phyloP scores from a whole-genome alignment of 2,888 invertebrate species.

The Onchidella celtica region DNA sequence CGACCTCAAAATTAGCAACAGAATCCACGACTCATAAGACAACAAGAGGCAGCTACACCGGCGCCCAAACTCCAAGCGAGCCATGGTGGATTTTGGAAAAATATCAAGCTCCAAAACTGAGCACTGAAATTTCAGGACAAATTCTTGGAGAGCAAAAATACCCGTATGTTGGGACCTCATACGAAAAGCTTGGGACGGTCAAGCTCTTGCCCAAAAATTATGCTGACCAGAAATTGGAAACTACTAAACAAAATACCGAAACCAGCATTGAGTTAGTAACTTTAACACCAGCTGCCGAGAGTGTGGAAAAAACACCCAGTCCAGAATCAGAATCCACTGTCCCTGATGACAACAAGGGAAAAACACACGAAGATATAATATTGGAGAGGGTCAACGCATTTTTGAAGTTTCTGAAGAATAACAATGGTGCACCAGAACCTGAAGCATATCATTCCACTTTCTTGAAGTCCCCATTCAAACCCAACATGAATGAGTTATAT shows the following conservation, averaged over 20 bases:
- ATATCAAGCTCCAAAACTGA: neutral
- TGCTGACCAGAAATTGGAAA: neutral
- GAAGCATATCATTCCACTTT: constrained; percentile 17
- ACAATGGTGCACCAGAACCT: neutral
- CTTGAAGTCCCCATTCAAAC: neutral
- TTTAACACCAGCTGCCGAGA: neutral
- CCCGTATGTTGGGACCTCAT: neutral
- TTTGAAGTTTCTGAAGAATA: neutral
- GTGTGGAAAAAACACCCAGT: too few species aligned
- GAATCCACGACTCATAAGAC: too few species aligned
- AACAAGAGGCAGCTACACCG: too few species aligned
- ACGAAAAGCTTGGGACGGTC: neutral
- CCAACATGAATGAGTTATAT: too few species aligned
- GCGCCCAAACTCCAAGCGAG: too few species aligned
- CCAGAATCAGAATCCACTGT: neutral
- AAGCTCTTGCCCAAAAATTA: neutral
- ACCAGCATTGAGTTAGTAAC: neutral
- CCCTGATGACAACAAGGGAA: neutral
- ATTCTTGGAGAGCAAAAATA: neutral
- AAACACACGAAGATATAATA: neutral
- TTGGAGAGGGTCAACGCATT: neutral
- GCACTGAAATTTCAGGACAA: neutral
- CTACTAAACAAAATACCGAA: neutral
- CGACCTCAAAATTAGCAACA: neutral
- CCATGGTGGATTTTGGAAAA: neutral